A percentile compares a stretch with the other conserved stretches of the same genome.
Evolutionary conservation across 2,113 vertebrate species (phyloP).

Genomic region (Hystrix brachyura): DNA sequence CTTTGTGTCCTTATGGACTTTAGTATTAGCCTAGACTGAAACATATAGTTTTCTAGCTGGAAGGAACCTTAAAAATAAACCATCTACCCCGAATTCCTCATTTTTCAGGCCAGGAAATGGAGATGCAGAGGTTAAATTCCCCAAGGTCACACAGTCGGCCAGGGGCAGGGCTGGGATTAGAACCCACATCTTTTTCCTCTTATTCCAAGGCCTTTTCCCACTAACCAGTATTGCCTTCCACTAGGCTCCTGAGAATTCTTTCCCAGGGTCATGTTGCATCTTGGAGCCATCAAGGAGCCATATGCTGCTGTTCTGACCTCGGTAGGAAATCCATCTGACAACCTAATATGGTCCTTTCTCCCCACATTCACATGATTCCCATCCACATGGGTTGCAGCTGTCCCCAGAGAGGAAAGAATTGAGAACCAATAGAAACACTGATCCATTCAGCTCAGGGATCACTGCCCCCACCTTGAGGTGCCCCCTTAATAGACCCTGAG

Average conservation of each 20-base stretch:
- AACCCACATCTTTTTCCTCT: conserved; percentile 71
- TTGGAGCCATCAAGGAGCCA: conserved; percentile 48
- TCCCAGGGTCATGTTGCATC: conserved; percentile 58
- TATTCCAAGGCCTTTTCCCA: conserved; percentile 67
- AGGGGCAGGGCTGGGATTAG: conserved; percentile 68
- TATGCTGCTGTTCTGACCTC: conserved; percentile 56
- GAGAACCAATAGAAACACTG: background rate
- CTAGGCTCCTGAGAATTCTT: conserved; percentile 57
- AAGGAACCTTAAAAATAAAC: conserved; percentile 76
- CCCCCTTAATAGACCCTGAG: background rate
- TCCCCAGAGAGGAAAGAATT: background rate
- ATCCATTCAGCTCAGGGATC: background rate
- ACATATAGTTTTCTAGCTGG: conserved; percentile 77
- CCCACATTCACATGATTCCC: conserved; percentile 22
- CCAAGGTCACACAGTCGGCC: conserved; percentile 70
- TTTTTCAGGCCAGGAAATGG: conserved; percentile 71
- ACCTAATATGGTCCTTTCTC: conserved; percentile 58
- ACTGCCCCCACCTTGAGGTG: background rate
- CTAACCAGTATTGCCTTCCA: conserved; percentile 54
- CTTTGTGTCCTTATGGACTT: conserved; percentile 74
- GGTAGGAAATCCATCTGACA: conserved; percentile 58
- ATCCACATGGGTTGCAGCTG: conserved; percentile 30
- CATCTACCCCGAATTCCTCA: conserved; percentile 60
- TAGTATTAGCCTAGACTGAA: conserved; percentile 78
- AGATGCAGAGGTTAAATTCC: conserved; percentile 57